phyloP scores from a whole-genome alignment of 2,888 invertebrate genomes.

The Punctoribates punctum region DNA sequence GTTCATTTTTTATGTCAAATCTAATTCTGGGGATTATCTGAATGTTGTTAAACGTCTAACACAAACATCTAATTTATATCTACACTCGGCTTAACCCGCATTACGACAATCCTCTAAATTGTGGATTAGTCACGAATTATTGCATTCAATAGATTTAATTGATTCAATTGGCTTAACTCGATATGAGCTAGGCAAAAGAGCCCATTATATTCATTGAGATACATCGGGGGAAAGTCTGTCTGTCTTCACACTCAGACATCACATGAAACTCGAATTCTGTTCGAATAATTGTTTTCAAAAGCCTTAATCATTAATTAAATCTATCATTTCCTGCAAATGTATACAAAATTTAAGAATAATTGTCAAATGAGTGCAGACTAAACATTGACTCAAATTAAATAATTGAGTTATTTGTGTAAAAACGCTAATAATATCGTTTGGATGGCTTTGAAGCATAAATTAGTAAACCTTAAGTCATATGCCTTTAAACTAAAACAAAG shows the following conservation, averaged over 20 bases:
- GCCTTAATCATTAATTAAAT: no score
- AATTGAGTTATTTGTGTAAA: background rate
- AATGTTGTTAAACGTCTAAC: background rate
- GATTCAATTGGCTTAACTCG: background rate
- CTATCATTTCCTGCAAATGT: no score
- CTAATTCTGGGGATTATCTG: background rate
- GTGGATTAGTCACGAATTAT: background rate
- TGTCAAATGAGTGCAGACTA: background rate
- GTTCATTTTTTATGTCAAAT: background rate
- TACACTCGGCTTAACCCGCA: background rate
- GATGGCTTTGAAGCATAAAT: background rate
- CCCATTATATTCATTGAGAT: no score
- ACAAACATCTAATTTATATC: background rate
- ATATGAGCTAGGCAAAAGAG: no score
- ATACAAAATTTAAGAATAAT: no score
- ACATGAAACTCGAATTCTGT: no score
- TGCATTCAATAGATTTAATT: background rate
- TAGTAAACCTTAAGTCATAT: background rate
- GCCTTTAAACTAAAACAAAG: constrained; percentile 2
- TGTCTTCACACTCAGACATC: no score
- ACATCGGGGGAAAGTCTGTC: no score
- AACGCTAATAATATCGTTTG: background rate
- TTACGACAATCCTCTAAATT: background rate
- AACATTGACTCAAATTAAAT: constrained; percentile 13
- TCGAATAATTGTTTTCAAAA: no score